Base-by-base conservation (phyloP, 2,113 vertebrate genomes). In the Variabilichromis moorii region DNA sequence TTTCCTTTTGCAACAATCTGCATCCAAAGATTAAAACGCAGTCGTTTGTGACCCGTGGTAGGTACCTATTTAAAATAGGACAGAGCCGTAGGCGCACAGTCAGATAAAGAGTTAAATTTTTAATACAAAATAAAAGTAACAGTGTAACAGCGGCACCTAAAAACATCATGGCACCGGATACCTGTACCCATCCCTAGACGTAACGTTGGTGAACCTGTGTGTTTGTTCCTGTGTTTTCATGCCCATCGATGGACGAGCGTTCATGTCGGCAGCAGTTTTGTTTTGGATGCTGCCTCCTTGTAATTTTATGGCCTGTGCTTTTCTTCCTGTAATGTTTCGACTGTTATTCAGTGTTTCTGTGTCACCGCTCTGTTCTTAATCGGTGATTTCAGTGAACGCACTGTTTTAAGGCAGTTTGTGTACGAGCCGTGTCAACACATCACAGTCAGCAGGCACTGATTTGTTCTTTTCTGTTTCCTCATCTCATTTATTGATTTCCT, bases 341-440 rank as follows among this genome's bases (percentile, higher is more conserved):
- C 66, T 16, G 37, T 24, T 24, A 9, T 42, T 71, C 5, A 6
- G 11, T 0, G 66, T n/a, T n/a, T 37, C 31, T n/a, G 4, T n/a
- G 31, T 37, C 17, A n/a, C 61, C 2, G 2, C 7, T 37, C 11
- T 68, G 0, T 3, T 6, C n/a, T 42, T 24, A 42, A 24, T 71
- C 5, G 0, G 35, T 14, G n/a, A 7, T 24, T 40, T 21, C 12
- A 71, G 8, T 42, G 12, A 40, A 45, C 1, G 0, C 19, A 1
- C 3, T 7, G 14, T 26, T 73, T 26, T 42, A 73, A 45, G 13
- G 5, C 13, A 3, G 8, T 26, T 17, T 45, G 21, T 73, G 4
- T 42, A 28, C 0, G 9, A 42, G 14, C 16, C 26, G 13, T 28
- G 68, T 73, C 37, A 40, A 19, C 37, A 76, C 24, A 3, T 17